These are phyloP conservation scores for Odocoileus virginianus DNA, from an alignment of 2,113 vertebrate species.

Conservation along the genomic window DNA sequence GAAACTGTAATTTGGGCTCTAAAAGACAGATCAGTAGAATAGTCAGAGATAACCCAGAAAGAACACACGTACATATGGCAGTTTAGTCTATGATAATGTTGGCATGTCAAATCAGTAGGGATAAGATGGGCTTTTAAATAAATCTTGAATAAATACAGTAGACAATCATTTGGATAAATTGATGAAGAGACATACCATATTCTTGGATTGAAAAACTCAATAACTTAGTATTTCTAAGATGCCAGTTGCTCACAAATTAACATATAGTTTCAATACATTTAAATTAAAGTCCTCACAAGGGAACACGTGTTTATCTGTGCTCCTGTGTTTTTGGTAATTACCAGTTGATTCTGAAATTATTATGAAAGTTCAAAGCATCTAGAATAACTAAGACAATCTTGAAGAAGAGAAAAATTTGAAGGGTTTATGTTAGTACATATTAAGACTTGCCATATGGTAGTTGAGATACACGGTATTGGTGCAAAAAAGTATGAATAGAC, in stretches of 20 bases:
- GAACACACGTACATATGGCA: background rate
- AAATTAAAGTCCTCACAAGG: background rate
- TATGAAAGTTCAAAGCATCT: background rate
- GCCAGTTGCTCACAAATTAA: background rate
- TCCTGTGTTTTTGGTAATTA: background rate
- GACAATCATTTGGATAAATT: background rate
- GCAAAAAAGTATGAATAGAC: background rate
- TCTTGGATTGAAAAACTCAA: background rate
- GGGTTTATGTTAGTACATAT: background rate
- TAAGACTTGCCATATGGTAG: background rate
- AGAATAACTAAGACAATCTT: background rate
- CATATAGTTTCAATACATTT: background rate
- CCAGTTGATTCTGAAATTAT: background rate
- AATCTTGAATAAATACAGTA: background rate
- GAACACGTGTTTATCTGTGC: background rate
- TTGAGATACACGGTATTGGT: background rate
- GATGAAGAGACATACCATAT: background rate
- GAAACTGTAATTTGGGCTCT: background rate
- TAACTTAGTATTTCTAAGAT: background rate
- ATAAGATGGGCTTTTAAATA: background rate
- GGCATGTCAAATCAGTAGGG: background rate
- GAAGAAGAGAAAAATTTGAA: background rate
- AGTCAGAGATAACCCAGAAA: background rate
- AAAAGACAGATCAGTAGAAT: background rate
- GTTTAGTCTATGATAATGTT: background rate